These are phyloP conservation scores for Melospiza melodia DNA, from an alignment of 2,113 vertebrate species.

Conservation along the genomic window DNA sequence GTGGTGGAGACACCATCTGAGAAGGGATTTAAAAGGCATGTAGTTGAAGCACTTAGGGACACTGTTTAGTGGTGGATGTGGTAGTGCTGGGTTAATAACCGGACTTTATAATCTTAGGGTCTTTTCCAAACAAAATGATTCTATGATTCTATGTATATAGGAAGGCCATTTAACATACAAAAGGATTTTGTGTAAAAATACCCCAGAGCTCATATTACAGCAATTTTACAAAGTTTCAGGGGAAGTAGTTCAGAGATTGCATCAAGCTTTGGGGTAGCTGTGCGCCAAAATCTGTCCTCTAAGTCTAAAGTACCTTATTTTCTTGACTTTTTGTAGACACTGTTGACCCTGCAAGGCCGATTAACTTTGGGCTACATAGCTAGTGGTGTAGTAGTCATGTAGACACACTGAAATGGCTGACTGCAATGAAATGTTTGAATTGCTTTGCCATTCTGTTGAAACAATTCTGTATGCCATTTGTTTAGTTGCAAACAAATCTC, in stretches of 20 bases:
- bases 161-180: neutral
- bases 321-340: neutral
- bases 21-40: neutral
- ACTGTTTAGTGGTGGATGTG: fast-evolving
- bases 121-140: neutral
- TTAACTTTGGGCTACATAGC: neutral
- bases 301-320: neutral
- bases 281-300: neutral
- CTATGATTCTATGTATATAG: neutral
- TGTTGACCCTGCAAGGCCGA: neutral
- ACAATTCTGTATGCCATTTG: slow-evolving; percentile 1
- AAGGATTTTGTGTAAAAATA: neutral
- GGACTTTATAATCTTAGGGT: neutral
- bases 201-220: neutral
- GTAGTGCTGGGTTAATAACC: neutral
- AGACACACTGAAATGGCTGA: neutral
- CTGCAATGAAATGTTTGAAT: neutral
- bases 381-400: neutral
- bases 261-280: neutral
- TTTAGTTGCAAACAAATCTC: slow-evolving; percentile 40
- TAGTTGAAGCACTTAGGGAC: neutral
- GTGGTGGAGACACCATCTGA: neutral
- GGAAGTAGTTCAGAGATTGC: neutral
- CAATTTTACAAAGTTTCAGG: neutral
- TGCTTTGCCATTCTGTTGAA: neutral